These are phyloP conservation scores for Carposina sasakii DNA, from an alignment of 1,140 invertebrate genomes.

Conservation along the genomic window DNA sequence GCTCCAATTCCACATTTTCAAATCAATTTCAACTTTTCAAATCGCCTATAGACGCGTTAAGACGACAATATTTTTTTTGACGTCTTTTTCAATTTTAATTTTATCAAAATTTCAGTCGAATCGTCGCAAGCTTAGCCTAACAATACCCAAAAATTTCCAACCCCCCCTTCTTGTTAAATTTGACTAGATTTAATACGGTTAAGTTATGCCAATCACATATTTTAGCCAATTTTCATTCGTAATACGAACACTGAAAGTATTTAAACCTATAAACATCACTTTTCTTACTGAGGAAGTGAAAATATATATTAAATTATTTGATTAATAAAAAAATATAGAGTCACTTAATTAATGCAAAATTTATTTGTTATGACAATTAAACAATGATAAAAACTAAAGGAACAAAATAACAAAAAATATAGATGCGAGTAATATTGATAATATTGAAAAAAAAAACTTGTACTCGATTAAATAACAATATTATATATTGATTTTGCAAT, in stretches of 20 bases:
- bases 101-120: constrained; percentile 64
- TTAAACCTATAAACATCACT: constrained; percentile 44
- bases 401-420: constrained; percentile 69
- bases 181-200: constrained; percentile 68
- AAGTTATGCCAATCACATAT: constrained; percentile 54
- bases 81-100: constrained; percentile 46
- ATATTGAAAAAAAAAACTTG: constrained; percentile 68
- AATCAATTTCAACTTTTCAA: constrained; percentile 57
- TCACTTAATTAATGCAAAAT: constrained; percentile 44
- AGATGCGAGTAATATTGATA: constrained; percentile 63
- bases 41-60: constrained; percentile 51
- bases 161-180: constrained; percentile 54
- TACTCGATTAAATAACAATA: constrained; percentile 72
- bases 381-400: constrained; percentile 69
- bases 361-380: constrained; percentile 54
- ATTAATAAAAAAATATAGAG: constrained; percentile 54
- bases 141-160: no score
- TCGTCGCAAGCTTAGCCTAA: constrained; percentile 44
- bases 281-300: constrained; percentile 60
- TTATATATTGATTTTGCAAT: constrained; percentile 69
- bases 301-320: constrained; percentile 51
- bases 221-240: constrained; percentile 37
- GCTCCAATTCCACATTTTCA: constrained; percentile 67
- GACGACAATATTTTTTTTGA: constrained; percentile 39
- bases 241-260: constrained; percentile 2